phyloP scores from a whole-genome alignment of 1,140 invertebrate species.

The Hyles euphorbiae region DNA sequence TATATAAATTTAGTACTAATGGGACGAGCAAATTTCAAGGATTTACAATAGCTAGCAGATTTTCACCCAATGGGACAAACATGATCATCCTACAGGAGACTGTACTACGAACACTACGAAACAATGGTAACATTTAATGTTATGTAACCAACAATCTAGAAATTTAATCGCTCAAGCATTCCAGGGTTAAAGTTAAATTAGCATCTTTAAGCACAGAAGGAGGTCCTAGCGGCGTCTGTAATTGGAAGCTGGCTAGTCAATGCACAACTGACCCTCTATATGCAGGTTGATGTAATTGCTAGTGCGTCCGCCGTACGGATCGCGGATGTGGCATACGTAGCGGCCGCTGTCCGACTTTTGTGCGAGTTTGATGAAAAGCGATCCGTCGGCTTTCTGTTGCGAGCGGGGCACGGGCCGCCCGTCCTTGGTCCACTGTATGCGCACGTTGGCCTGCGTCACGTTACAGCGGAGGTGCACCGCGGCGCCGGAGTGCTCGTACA shows the following conservation, averaged over 20 bases:
- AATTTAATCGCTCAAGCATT: slow-evolving; percentile 32
- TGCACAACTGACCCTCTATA: slow-evolving; percentile 81
- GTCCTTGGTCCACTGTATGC: slow-evolving; percentile 76
- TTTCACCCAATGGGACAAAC: no score
- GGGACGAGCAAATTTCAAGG: no score
- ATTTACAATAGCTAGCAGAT: no score
- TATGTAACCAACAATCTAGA: not conserved
- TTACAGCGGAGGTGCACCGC: slow-evolving; percentile 78
- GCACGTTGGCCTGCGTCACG: slow-evolving; percentile 48
- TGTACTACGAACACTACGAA: no score
- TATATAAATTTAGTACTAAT: no score
- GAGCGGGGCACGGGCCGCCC: slow-evolving; percentile 63
- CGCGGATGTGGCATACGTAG: slow-evolving; percentile 81
- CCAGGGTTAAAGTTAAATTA: slow-evolving; percentile 25
- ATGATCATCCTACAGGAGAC: no score
- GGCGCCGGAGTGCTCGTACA: slow-evolving; percentile 74
- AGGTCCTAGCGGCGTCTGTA: slow-evolving; percentile 10
- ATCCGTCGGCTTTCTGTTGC: slow-evolving; percentile 41
- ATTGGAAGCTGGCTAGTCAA: slow-evolving; percentile 28
- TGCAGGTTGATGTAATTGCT: slow-evolving; percentile 81
- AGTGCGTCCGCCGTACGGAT: slow-evolving; percentile 65
- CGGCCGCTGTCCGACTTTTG: slow-evolving; percentile 79
- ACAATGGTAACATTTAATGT: no score
- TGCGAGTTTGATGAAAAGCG: slow-evolving; percentile 71
- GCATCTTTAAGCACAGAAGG: slow-evolving; percentile 10